Conservation (phyloP, 2,113 vertebrate genomes). For the Acanthisitta chloris region DNA sequence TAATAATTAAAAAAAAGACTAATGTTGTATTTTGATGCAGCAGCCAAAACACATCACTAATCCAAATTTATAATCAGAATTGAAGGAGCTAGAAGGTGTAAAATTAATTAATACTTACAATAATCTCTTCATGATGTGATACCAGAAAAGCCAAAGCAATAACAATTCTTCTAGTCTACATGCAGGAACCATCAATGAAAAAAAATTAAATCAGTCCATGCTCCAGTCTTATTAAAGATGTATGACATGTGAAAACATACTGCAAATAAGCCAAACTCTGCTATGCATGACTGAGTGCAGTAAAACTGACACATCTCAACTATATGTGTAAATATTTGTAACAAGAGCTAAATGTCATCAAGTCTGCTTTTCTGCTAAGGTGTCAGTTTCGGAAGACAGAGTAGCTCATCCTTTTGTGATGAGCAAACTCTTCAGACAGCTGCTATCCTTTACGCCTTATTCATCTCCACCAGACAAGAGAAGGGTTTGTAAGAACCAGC, state of each 20-base stretch:
- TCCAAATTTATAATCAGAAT: background rate
- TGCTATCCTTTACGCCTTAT: background rate
- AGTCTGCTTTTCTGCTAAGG: background rate
- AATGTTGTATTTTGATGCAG: background rate
- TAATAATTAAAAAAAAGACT: background rate
- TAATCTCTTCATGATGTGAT: background rate
- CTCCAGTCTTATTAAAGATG: background rate
- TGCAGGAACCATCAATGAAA: background rate
- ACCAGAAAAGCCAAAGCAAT: background rate
- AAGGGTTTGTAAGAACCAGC: background rate
- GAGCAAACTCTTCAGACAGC: background rate
- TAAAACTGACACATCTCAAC: background rate
- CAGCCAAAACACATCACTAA: background rate
- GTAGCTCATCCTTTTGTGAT: background rate
- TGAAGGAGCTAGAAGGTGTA: background rate
- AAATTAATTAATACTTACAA: background rate
- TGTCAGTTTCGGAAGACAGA: background rate
- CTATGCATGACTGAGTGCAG: background rate
- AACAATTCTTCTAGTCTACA: background rate
- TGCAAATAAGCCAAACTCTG: constrained; percentile 8
- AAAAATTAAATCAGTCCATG: background rate
- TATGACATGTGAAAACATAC: background rate
- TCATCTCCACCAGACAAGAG: background rate
- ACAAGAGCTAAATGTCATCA: background rate
- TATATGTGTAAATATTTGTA: background rate